Percentiles rank a stretch among this genome's conserved stretches.
phyloP scores from a whole-genome alignment of 1,140 invertebrate genomes.

The Dinoponera quadriceps region DNA sequence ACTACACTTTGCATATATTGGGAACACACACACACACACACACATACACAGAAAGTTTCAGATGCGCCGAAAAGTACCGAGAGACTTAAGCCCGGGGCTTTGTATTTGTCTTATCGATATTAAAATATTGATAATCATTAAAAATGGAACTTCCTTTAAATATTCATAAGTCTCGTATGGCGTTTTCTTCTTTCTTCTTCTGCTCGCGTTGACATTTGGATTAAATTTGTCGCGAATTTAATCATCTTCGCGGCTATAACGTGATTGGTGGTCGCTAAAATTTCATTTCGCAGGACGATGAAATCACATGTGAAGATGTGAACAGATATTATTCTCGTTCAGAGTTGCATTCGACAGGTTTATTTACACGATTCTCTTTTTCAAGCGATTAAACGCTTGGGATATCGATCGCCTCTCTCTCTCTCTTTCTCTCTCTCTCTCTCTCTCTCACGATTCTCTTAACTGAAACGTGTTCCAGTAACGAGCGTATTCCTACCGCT shows the following conservation, averaged over 20 bases:
- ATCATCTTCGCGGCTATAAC: too few species aligned
- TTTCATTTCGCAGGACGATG: too few species aligned
- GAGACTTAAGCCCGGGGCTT: background rate
- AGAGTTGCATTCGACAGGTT: too few species aligned
- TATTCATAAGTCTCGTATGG: background rate
- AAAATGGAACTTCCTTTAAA: background rate
- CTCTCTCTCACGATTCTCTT: background rate
- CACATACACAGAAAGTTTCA: background rate
- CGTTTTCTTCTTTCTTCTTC: background rate
- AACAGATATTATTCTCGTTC: too few species aligned
- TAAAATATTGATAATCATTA: background rate
- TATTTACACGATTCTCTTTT: too few species aligned
- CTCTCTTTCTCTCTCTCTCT: too few species aligned
- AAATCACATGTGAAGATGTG: too few species aligned
- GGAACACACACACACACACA: conserved; percentile 1
- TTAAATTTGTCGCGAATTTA: background rate
- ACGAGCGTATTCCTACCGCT: background rate
- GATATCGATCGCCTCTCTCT: too few species aligned
- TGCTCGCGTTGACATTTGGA: background rate
- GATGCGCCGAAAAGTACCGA: conserved; percentile 9
- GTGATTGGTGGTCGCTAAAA: too few species aligned
- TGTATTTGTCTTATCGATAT: background rate
- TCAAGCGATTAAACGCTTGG: too few species aligned
- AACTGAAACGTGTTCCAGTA: background rate
- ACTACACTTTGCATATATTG: conserved; percentile 31